Evolutionary conservation across 2,113 vertebrate species (phyloP), one percentile per base, ranked within the genome.

Genomic region (Glaucidium brasilianum): DNA sequence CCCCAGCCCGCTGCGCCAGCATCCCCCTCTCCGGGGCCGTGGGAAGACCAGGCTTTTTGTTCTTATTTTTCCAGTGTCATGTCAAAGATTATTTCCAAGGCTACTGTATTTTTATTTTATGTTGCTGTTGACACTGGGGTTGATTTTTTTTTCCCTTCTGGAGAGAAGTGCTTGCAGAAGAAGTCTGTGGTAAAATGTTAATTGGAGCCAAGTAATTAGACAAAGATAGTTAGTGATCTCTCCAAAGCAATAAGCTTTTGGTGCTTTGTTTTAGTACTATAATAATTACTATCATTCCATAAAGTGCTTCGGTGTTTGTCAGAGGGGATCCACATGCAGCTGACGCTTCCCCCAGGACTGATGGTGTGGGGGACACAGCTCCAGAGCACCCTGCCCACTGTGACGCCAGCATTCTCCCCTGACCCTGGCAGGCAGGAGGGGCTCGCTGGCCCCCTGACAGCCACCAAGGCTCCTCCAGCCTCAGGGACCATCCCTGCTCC

Each of bases 171-270:
- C 68, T 97, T 66, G 67, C 94, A 83, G 88, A 88, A 95, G 84
- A 22, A 22, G 34, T 94, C 92, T 89, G 85, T 41, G 95, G 94
- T 94, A 85, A 88, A 68, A 78, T 83, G 88, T 96, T 98, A 97
- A 97, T 97, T 96, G 96, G 92, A 84, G 88, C 89, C 95, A 96
- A 97, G 94, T 97, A 97, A 97, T 96, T 94, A 97, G 95, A 92
- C 92, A 94, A 94, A 96, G 97, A 97, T 85, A 60, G 69, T 95
- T 88, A 96, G 89, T 92, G 96, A 97, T 95, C 92, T 94, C 94
- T 96, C 93, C 91, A 66, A 92, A 96, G 94, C 94, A 94, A 81
- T 85, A 81, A 95, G 91, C 93, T 94, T 76, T 93, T 52, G 67
- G 92, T 84, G 94, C 87, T 94, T 94, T 82, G 94, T 91, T 88